These are phyloP conservation scores for Rhogogaster chlorosoma DNA, from an alignment of 2,888 invertebrate genomes.

Conservation along the genomic window DNA sequence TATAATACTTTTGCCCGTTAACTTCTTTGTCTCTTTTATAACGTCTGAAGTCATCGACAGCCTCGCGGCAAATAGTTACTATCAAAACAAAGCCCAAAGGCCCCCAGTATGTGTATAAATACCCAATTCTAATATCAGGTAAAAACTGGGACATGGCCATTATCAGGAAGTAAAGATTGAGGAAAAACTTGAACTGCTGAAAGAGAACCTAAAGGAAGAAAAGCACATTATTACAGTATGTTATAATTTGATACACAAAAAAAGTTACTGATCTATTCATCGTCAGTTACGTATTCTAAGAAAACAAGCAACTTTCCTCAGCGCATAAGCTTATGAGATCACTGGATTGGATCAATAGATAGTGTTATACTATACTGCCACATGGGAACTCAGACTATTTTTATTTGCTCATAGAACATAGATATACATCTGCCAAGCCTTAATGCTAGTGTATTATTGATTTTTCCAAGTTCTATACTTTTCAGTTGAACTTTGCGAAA, in stretches of 20 bases:
- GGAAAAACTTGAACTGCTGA: slow-evolving; percentile 99
- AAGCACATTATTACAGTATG: background rate
- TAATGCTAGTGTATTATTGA: slow-evolving; percentile 11
- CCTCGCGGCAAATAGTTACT: slow-evolving; percentile 97
- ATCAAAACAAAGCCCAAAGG: slow-evolving; percentile 97
- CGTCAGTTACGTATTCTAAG: background rate
- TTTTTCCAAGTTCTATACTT: slow-evolving; percentile 29
- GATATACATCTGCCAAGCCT: slow-evolving; percentile 13
- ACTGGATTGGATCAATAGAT: slow-evolving; percentile 35
- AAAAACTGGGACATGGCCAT: slow-evolving; percentile 99
- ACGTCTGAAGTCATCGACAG: slow-evolving; percentile 96
- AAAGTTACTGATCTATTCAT: background rate
- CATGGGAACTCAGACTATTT: slow-evolving; percentile 1
- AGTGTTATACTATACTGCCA: background rate
- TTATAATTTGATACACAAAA: background rate
- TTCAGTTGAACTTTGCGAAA: background rate
- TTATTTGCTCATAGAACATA: slow-evolving; percentile 14
- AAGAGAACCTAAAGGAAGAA: slow-evolving; percentile 87
- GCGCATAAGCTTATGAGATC: slow-evolving; percentile 6
- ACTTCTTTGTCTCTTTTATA: slow-evolving; percentile 95
- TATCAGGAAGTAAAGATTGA: slow-evolving; percentile 98
- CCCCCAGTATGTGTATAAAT: slow-evolving; percentile 99
- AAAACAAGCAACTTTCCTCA: background rate
- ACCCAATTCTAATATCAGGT: slow-evolving; percentile 97
- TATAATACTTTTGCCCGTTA: slow-evolving; percentile 95